These are phyloP conservation scores for Tetrao urogallus DNA, from an alignment of 2,113 vertebrate genomes.

Conservation along the genomic window DNA sequence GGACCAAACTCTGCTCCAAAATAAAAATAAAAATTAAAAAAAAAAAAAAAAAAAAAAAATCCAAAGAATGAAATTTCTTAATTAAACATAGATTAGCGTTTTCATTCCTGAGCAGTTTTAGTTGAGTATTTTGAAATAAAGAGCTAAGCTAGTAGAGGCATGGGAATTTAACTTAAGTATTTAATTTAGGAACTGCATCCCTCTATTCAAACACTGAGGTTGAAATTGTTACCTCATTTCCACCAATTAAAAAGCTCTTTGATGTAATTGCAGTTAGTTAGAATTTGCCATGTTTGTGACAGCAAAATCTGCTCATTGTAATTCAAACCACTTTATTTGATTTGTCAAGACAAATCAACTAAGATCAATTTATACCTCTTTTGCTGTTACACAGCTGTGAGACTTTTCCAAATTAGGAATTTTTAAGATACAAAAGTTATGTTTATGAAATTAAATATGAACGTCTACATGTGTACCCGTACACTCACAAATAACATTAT, in stretches of 20 bases:
- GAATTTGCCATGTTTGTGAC: background rate
- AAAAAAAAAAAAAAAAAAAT: no score
- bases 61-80: background rate
- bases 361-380: background rate
- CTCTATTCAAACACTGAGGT: background rate
- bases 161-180: no score
- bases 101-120: background rate
- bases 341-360: background rate
- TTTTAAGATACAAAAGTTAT: background rate
- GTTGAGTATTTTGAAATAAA: background rate
- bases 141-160: background rate
- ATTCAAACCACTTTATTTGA: background rate
- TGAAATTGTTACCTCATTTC: background rate
- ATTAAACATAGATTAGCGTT: background rate
- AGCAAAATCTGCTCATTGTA: background rate
- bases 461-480: fast-evolving
- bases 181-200: background rate
- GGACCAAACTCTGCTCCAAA: background rate
- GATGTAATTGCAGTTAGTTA: background rate
- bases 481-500: background rate
- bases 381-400: background rate
- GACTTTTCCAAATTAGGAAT: background rate
- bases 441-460: background rate
- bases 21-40: background rate
- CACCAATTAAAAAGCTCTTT: background rate